Base-by-base conservation (phyloP, 2,797 vertebrate genomes). In the Gymnothorax javanicus region DNA sequence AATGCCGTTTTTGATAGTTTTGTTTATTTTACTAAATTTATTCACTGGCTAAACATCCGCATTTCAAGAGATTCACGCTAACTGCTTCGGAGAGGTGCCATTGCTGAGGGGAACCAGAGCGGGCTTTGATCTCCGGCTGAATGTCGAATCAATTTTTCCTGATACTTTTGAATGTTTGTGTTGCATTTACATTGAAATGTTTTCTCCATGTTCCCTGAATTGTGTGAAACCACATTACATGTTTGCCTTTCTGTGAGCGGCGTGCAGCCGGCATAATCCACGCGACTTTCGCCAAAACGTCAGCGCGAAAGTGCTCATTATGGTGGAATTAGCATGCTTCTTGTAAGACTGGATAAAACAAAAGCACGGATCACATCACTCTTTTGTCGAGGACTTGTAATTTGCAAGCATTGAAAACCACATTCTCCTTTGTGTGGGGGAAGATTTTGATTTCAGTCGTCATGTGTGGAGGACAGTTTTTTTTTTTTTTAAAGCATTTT, bases 221-320 rank as follows among this genome's bases (percentile, higher is more conserved):
- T n/a, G 77, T 81, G 77, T 81, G 77, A 81, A 81, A 81, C 50
- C 77, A 52, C 77, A 81, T 81, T 81, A 81, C 77, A 81, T 81
- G 77, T 81, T 81, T n/a, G 77, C 77, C 52, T 81, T 54, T 56
- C 17, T 56, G 6, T 23, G 52, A 81, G 23, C n/a, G 23, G 50
- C 56, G 50, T 81, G 17, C 33, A 81, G 77, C 52, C 77, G 8
- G 15, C 50, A n/a, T 54, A 81, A 81, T 81, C 77, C 33, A 33
- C 52, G 33, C 56, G 52, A 56, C 77, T 81, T 56, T 81, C 77
- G 9, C 77, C 77, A 56, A 81, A 81, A 81, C 11, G 77, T 56
- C 50, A 20, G 77, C n/a, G 52, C n/a, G 54, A 56, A 81, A 81
- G 17, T 56, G 25, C n/a, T 54, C 25, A 81, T 81, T 81, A 81